Evolutionary conservation across 1,140 invertebrate genomes (phyloP).

Genomic region (Drosophila arawakana): DNA sequence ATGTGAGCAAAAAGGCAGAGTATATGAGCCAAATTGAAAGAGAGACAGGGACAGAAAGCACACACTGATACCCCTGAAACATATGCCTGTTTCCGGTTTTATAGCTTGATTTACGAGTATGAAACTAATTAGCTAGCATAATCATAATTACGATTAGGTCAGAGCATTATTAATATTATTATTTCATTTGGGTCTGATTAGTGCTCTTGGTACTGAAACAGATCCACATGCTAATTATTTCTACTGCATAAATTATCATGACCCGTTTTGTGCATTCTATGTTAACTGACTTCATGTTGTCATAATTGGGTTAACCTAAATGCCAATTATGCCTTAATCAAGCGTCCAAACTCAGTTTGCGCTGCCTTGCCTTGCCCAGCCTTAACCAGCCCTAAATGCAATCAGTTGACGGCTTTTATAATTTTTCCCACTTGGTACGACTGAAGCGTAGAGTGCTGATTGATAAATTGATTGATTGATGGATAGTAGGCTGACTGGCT

Average conservation of each 20-base stretch:
- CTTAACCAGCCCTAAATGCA: constrained; percentile 4
- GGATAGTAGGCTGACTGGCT: constrained; percentile 43
- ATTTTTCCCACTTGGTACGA: constrained; percentile 39
- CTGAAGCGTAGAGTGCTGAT: constrained; percentile 53
- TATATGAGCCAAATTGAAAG: too few relatives aligned
- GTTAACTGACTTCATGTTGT: constrained; percentile 15
- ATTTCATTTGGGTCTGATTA: constrained; percentile 30
- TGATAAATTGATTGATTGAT: constrained; percentile 77
- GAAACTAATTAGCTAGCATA: constrained; percentile 71
- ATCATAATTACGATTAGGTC: constrained; percentile 42
- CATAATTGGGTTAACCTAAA: constrained; percentile 35
- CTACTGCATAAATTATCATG: constrained; percentile 43
- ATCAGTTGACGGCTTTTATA: constrained; percentile 19
- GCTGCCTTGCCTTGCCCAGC: background rate
- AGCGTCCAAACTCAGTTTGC: background rate
- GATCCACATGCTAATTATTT: constrained; percentile 26
- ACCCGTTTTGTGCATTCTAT: constrained; percentile 5
- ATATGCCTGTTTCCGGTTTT: constrained; percentile 50
- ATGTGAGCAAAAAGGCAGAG: constrained; percentile 22
- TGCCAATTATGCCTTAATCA: constrained; percentile 39
- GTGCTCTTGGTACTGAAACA: background rate
- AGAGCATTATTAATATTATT: constrained; percentile 28
- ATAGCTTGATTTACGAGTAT: constrained; percentile 64
- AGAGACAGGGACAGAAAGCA: background rate
- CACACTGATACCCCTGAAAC: too few relatives aligned